phyloP scores from a whole-genome alignment of 2,888 invertebrate species.

The Morinoia aosen region DNA sequence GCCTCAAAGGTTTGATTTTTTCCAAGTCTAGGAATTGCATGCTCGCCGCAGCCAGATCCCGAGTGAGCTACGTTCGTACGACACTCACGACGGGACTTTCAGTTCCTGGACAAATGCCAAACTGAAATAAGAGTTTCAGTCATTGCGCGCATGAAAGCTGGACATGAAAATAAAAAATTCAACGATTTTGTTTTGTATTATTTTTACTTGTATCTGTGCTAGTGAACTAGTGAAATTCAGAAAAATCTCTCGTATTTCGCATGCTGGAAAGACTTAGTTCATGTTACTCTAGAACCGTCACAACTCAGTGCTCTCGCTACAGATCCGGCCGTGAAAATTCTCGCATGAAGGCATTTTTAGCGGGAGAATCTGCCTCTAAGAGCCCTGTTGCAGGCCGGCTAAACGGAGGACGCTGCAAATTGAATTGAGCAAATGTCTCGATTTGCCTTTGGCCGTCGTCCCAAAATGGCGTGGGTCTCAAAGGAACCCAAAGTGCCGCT shows the following conservation, averaged over 20 bases:
- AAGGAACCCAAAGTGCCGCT: conserved; percentile 48
- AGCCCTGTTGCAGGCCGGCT: conserved; percentile 9
- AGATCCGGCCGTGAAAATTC: not conserved
- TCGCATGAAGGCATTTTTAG: not conserved
- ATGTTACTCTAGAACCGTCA: not conserved
- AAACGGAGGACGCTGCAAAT: conserved; percentile 28
- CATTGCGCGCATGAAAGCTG: too few species aligned
- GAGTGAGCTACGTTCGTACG: too few species aligned
- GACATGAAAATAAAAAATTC: too few species aligned
- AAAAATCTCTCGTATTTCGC: not conserved
- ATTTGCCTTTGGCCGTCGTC: conserved; percentile 49
- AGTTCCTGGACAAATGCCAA: too few species aligned
- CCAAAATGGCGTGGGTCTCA: conserved; percentile 41
- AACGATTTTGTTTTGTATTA: too few species aligned
- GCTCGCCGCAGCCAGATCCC: too few species aligned
- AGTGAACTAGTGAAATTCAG: not conserved
- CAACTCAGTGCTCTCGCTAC: not conserved
- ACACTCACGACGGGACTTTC: too few species aligned
- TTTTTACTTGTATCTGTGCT: not conserved
- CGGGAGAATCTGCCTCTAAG: not conserved
- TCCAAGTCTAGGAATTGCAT: too few species aligned
- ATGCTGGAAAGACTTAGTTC: not conserved
- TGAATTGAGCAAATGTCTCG: conserved; percentile 48
- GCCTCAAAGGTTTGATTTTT: too few species aligned
- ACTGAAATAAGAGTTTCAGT: too few species aligned